phyloP scores from a whole-genome alignment of 2,113 vertebrate genomes.

The Elanoides forficatus region DNA sequence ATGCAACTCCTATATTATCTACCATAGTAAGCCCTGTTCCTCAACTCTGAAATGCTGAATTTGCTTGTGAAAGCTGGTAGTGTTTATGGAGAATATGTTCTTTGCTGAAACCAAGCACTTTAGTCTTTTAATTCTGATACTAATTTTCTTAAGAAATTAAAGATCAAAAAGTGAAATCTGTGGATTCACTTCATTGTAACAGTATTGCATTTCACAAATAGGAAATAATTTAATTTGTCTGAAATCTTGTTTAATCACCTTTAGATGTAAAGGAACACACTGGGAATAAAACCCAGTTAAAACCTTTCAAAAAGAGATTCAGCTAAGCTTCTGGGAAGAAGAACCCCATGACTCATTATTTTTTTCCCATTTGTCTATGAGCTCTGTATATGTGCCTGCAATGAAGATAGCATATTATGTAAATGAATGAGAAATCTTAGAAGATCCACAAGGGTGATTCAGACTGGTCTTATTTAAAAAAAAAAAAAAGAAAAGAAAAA shows the following conservation, averaged over 20 bases:
- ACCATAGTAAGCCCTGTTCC: background rate
- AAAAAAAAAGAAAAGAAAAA: background rate
- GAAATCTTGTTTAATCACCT: slow-evolving; percentile 13
- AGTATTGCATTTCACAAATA: background rate
- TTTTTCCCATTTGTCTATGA: background rate
- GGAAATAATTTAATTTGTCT: background rate
- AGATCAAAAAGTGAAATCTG: slow-evolving; percentile 10
- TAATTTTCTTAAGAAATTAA: slow-evolving; percentile 26
- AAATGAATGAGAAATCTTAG: background rate
- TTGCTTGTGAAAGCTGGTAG: background rate
- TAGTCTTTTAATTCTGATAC: slow-evolving; percentile 4
- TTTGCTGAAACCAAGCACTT: background rate
- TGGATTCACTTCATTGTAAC: background rate
- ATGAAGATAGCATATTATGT: background rate
- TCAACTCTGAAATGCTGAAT: background rate
- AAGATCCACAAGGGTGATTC: background rate
- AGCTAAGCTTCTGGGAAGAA: background rate
- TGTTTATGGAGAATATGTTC: background rate
- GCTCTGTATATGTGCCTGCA: background rate
- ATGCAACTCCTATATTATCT: background rate
- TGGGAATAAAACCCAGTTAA: background rate
- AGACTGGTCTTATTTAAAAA: background rate
- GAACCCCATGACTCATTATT: background rate
- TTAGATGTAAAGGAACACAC: background rate
- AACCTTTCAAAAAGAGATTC: background rate